These are phyloP conservation scores for Heteronetta atricapilla DNA, from an alignment of 2,113 vertebrate genomes.

Conservation along the genomic window DNA sequence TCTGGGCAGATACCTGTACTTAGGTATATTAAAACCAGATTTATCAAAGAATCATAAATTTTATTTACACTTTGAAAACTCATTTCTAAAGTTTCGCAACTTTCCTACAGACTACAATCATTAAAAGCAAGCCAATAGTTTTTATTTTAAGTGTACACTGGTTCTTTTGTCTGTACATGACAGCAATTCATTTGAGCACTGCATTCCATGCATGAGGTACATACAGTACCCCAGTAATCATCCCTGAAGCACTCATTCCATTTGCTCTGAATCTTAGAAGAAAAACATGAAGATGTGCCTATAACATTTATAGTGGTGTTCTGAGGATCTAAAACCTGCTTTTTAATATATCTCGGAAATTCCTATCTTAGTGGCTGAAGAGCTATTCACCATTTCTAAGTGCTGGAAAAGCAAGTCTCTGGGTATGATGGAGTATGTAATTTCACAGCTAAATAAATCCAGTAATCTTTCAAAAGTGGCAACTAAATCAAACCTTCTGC, in stretches of 20 bases:
- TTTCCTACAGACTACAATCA: neutral
- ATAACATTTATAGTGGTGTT: neutral
- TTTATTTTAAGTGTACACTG: neutral
- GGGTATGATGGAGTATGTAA: neutral
- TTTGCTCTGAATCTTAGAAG: neutral
- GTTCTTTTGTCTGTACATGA: neutral
- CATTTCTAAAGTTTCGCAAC: neutral
- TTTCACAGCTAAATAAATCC: neutral
- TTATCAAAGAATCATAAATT: neutral
- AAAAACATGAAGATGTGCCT: accelerated
- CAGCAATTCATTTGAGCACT: neutral
- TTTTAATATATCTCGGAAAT: neutral
- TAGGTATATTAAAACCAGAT: neutral
- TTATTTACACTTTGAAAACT: neutral
- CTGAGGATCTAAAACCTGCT: neutral
- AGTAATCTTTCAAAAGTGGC: neutral
- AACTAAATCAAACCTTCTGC: neutral
- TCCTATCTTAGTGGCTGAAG: neutral
- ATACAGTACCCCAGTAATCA: neutral
- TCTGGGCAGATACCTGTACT: neutral
- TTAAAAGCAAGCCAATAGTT: neutral
- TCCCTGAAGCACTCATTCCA: neutral
- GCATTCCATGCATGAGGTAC: neutral
- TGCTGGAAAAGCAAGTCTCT: neutral
- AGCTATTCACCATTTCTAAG: neutral